Evolutionary conservation across 2,888 invertebrate species (phyloP).

Genomic region (Papilio protenor): DNA sequence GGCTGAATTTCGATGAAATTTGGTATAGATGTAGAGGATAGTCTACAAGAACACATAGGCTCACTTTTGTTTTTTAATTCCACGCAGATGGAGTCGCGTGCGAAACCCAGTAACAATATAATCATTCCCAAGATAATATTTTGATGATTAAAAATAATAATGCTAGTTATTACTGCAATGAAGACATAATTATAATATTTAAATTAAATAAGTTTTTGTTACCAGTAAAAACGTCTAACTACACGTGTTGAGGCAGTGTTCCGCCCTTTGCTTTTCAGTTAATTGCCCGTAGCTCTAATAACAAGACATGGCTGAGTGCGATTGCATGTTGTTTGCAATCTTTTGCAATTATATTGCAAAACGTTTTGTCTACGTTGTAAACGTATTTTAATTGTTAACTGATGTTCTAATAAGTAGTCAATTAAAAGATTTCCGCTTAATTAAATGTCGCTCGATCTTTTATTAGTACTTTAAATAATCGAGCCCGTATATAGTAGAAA

Average conservation of each 20-base stretch:
- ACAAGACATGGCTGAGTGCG: background rate
- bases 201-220: background rate
- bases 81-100: too few relatives aligned
- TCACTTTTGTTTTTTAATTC: too few relatives aligned
- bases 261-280: conserved; percentile 22
- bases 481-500: background rate
- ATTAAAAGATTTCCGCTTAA: background rate
- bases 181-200: background rate
- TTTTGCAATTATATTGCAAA: conserved; percentile 26
- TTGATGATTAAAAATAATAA: too few relatives aligned
- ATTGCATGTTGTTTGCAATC: conserved; percentile 16
- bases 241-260: background rate
- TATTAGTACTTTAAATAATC: background rate
- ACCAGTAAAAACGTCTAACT: background rate
- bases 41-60: too few relatives aligned
- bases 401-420: background rate
- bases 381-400: background rate
- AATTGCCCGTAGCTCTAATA: conserved; percentile 13
- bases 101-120: too few relatives aligned
- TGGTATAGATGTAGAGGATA: too few relatives aligned
- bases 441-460: background rate
- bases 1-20: too few relatives aligned
- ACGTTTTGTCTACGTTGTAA: conserved; percentile 10
- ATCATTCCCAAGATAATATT: too few relatives aligned
- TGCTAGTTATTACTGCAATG: background rate